A percentile compares a stretch with the other conserved stretches of the same genome.
These are phyloP conservation scores for Cephus sareptanus DNA, from an alignment of 2,888 invertebrate genomes.

Conservation along the genomic window DNA sequence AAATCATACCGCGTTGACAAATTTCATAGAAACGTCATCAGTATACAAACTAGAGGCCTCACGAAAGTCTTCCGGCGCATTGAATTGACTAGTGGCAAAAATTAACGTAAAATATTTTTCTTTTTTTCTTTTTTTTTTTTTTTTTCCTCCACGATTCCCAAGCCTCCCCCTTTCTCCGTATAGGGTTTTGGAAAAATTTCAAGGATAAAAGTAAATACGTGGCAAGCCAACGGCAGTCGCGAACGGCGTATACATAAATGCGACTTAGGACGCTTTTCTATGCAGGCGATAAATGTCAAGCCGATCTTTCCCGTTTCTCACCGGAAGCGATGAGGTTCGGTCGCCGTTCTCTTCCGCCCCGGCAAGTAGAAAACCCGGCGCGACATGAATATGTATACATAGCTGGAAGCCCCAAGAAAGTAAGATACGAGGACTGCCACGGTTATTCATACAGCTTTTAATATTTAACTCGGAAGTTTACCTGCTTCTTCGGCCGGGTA, in stretches of 20 bases:
- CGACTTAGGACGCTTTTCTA: background rate
- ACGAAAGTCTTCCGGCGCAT: background rate
- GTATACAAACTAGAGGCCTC: background rate
- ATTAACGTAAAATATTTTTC: too few species aligned
- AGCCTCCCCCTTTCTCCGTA: background rate
- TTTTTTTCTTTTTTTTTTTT: too few species aligned
- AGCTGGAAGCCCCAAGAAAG: slow-evolving; percentile 34
- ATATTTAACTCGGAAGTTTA: slow-evolving; percentile 58
- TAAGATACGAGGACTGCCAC: slow-evolving; percentile 50
- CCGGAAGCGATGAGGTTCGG: slow-evolving; percentile 10
- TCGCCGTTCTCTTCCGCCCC: background rate
- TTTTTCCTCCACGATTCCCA: too few species aligned
- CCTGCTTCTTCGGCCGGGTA: slow-evolving; percentile 37
- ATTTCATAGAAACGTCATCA: too few species aligned
- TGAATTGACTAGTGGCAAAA: background rate
- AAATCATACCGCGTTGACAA: too few species aligned
- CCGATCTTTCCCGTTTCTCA: background rate
- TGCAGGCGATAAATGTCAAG: background rate
- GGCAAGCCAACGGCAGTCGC: background rate
- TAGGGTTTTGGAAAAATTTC: background rate
- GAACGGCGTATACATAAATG: background rate
- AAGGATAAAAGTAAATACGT: background rate
- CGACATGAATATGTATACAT: slow-evolving; percentile 50
- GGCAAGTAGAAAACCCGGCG: background rate
- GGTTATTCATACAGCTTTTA: slow-evolving; percentile 59